These are phyloP conservation scores for Papilio glaucus DNA, from an alignment of 1,140 invertebrate genomes.

Conservation along the genomic window DNA sequence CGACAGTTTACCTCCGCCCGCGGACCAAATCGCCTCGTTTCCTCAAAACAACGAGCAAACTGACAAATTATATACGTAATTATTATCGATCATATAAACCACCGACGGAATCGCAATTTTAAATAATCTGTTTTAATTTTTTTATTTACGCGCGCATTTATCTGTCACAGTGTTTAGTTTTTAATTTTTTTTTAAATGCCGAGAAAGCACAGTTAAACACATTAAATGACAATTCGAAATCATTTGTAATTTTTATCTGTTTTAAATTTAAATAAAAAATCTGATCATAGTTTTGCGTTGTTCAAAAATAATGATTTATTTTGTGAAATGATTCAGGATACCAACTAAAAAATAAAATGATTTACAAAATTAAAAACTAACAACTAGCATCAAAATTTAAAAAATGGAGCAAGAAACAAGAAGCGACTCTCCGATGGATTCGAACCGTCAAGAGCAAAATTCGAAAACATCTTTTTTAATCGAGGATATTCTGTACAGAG, in stretches of 20 bases:
- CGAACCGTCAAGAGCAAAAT: slow-evolving; percentile 63
- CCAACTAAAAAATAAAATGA: no score
- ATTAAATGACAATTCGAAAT: not conserved
- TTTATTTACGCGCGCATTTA: slow-evolving; percentile 21
- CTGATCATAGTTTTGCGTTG: no score
- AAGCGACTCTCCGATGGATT: slow-evolving; percentile 63
- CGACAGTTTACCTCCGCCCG: slow-evolving; percentile 67
- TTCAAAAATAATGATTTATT: no score
- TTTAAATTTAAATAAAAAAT: no score
- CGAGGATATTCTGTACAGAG: slow-evolving; percentile 90
- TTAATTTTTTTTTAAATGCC: not conserved
- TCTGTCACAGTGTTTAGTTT: not conserved
- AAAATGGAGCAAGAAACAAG: slow-evolving; percentile 75
- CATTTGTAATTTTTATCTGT: no score
- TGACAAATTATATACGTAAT: slow-evolving; percentile 56
- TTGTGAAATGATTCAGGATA: no score
- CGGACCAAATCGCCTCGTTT: slow-evolving; percentile 68
- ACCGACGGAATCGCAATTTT: slow-evolving; percentile 17
- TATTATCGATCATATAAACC: slow-evolving; percentile 49
- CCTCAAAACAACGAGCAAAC: slow-evolving; percentile 59
- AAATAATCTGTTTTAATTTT: not conserved
- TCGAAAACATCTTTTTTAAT: slow-evolving; percentile 89
- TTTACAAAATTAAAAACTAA: slow-evolving; percentile 33
- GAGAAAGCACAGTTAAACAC: not conserved
- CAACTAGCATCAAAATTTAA: slow-evolving; percentile 29